These are phyloP conservation scores for Synergus laeviventris DNA, from an alignment of 2,888 invertebrate species.

Conservation along the genomic window DNA sequence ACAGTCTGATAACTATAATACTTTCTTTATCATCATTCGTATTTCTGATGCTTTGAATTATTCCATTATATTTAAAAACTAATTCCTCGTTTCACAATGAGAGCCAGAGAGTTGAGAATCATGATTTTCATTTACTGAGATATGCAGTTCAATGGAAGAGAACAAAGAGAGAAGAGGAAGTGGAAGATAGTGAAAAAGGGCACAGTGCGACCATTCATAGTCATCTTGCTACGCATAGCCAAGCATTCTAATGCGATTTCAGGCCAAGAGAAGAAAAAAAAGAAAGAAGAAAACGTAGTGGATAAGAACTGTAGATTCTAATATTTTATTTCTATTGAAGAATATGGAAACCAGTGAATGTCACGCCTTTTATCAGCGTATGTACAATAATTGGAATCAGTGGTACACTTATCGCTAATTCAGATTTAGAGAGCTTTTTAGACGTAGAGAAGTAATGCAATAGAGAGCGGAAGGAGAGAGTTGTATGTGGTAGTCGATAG, in stretches of 20 bases:
- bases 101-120: background rate
- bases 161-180: constrained; percentile 34
- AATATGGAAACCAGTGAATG: too few species aligned
- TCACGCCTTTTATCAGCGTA: too few species aligned
- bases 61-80: constrained; percentile 8
- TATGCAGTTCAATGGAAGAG: constrained; percentile 23
- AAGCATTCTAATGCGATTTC: constrained; percentile 14
- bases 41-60: background rate
- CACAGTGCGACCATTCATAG: constrained; percentile 30
- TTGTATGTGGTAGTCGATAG: constrained; percentile 54
- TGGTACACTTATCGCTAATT: too few species aligned
- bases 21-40: too few species aligned
- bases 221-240: constrained; percentile 15
- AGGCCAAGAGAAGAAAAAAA: constrained; percentile 5
- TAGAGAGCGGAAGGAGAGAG: constrained; percentile 34
- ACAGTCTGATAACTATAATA: too few species aligned
- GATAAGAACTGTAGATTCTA: background rate
- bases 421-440: too few species aligned
- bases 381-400: too few species aligned
- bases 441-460: background rate
- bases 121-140: constrained; percentile 22
- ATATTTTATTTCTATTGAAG: too few species aligned
- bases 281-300: constrained; percentile 24
- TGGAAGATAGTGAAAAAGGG: constrained; percentile 39
- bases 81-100: background rate